A percentile compares a stretch with the other conserved stretches of the same genome.
These are phyloP conservation scores for Rhingia rostrata DNA, from an alignment of 2,888 invertebrate species.

Conservation along the genomic window DNA sequence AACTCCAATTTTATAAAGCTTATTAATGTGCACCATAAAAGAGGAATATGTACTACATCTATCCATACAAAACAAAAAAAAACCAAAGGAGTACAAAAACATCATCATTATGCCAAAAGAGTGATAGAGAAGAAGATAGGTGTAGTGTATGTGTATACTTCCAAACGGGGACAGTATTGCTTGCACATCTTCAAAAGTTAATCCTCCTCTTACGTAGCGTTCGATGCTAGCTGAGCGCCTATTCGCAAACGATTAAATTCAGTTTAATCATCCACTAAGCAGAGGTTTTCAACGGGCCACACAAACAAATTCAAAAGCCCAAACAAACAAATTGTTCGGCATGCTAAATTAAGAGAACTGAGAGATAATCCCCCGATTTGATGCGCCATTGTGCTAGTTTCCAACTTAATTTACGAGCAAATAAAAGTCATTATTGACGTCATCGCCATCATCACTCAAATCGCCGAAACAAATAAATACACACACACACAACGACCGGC, in stretches of 20 bases:
- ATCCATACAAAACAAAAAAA: background rate
- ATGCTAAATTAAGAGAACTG: constrained; percentile 62
- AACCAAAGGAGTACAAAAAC: too few species aligned
- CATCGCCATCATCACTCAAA: background rate
- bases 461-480: constrained; percentile 15
- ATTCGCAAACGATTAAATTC: constrained; percentile 83
- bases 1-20: background rate
- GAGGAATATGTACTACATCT: background rate
- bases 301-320: constrained; percentile 51
- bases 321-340: constrained; percentile 40
- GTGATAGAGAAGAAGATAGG: too few species aligned
- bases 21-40: background rate
- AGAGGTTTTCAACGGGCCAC: constrained; percentile 59
- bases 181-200: constrained; percentile 31
- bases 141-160: background rate
- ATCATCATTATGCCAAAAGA: too few species aligned
- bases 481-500: constrained; percentile 77
- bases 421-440: constrained; percentile 36
- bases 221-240: constrained; percentile 79
- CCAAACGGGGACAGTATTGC: background rate
- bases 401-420: constrained; percentile 50
- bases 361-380: constrained; percentile 66
- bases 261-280: constrained; percentile 83
- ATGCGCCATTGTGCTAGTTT: constrained; percentile 20
- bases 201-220: constrained; percentile 17